Conservation (phyloP, 2,888 invertebrate genomes). For the Cephus runcator region DNA sequence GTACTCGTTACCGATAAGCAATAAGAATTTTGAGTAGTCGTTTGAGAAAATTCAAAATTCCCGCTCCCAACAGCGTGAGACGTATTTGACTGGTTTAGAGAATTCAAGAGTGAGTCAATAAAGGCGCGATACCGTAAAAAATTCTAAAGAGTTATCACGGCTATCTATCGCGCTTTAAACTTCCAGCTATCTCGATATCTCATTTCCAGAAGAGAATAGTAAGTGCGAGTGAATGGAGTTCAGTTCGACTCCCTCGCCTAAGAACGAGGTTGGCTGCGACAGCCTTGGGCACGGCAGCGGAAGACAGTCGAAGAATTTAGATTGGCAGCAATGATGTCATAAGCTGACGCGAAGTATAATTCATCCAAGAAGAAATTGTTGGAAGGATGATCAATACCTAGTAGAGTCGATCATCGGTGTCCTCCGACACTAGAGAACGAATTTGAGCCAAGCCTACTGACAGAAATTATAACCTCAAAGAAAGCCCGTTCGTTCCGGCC, state of each 20-base stretch:
- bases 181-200: background rate
- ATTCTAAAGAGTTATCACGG: background rate
- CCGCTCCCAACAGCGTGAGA: background rate
- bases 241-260: background rate
- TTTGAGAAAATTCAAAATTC: background rate
- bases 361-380: background rate
- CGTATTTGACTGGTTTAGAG: background rate
- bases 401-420: background rate
- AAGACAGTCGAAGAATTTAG: background rate
- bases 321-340: background rate
- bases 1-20: background rate
- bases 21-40: background rate
- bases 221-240: slow-evolving; percentile 2
- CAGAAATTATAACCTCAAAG: background rate
- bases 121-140: background rate
- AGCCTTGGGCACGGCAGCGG: background rate
- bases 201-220: background rate
- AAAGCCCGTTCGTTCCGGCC: too few relatives aligned
- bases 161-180: background rate
- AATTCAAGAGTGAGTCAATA: background rate
- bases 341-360: background rate
- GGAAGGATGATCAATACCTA: background rate
- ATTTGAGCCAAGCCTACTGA: background rate
- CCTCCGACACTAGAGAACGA: background rate
- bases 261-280: background rate